Percentiles rank a stretch among this genome's conserved stretches.
Conservation (phyloP, 2,113 vertebrate genomes). For the Cricetomys ansorgei region DNA sequence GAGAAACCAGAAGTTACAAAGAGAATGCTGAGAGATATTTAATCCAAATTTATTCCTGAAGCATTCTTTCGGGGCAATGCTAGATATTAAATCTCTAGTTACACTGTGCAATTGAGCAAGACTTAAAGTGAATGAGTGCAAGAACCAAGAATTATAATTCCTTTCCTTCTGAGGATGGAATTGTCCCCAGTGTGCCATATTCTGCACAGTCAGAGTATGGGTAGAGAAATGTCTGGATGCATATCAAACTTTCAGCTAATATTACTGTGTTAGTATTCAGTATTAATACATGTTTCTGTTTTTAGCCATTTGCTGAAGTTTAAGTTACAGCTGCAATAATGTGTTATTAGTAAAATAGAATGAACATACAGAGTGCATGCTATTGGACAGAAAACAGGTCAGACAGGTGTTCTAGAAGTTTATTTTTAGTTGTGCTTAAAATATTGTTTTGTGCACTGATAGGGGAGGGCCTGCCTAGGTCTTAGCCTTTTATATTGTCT, state of each 20-base stretch:
- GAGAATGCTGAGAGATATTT: constrained; percentile 6
- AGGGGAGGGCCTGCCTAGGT: too few relatives aligned
- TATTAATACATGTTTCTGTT: constrained; percentile 23
- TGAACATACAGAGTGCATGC: not conserved
- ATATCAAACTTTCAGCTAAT: constrained; percentile 15
- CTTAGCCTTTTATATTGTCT: too few relatives aligned
- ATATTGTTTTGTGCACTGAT: too few relatives aligned
- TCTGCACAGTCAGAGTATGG: not conserved
- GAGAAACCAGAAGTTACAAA: constrained; percentile 38
- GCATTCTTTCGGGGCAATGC: constrained; percentile 11
- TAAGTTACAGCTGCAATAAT: constrained; percentile 33
- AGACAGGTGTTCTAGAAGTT: too few relatives aligned
- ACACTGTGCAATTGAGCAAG: constrained; percentile 63
- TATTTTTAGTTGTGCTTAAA: too few relatives aligned
- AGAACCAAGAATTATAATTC: constrained; percentile 55
- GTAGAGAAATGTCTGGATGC: not conserved
- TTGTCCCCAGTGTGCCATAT: not conserved
- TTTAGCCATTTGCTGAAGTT: constrained; percentile 26
- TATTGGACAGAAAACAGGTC: not conserved
- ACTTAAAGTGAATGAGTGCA: not conserved
- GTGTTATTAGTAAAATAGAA: not conserved
- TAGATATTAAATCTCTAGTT: constrained; percentile 62
- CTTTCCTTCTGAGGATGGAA: constrained; percentile 65
- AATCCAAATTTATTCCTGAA: constrained; percentile 68
- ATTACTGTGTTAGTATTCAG: constrained; percentile 67